These are phyloP conservation scores for Callithrix jacchus DNA, from an alignment of 2,113 vertebrate genomes.

Conservation along the genomic window DNA sequence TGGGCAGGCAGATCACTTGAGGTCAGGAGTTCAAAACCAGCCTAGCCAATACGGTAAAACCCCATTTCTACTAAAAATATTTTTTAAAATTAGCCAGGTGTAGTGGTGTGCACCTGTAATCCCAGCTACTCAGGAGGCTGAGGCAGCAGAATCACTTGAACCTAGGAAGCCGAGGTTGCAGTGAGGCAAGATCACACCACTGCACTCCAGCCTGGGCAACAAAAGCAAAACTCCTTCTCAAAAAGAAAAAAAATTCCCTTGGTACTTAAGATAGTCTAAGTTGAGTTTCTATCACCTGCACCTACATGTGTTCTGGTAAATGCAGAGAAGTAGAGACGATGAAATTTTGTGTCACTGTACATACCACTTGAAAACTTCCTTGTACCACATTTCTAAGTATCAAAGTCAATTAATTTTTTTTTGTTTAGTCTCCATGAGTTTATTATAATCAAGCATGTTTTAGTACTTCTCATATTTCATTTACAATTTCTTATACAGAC, in stretches of 20 bases:
- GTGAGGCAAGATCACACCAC: no score
- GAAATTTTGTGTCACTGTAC: not conserved
- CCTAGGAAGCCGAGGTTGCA: no score
- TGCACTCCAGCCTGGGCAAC: no score
- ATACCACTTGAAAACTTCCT: conserved; percentile 8
- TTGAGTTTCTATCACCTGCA: not conserved
- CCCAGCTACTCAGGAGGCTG: no score
- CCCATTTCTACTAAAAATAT: no score
- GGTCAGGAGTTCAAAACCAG: no score
- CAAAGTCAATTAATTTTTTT: conserved; percentile 16
- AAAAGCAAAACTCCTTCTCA: no score
- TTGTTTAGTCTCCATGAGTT: not conserved
- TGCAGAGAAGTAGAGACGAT: not conserved
- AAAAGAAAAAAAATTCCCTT: not conserved
- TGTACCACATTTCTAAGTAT: conserved; percentile 33
- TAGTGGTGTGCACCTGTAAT: no score
- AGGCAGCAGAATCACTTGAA: no score
- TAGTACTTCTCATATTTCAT: conserved; percentile 12
- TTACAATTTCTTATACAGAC: not conserved
- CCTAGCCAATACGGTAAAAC: no score
- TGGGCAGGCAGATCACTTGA: no score
- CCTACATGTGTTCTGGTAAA: not conserved
- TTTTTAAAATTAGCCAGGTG: no score
- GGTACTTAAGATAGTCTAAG: not conserved
- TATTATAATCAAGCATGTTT: conserved; percentile 12